Evolutionary conservation across 2,888 invertebrate species (phyloP).

Genomic region (Tricholauxania praeusta): DNA sequence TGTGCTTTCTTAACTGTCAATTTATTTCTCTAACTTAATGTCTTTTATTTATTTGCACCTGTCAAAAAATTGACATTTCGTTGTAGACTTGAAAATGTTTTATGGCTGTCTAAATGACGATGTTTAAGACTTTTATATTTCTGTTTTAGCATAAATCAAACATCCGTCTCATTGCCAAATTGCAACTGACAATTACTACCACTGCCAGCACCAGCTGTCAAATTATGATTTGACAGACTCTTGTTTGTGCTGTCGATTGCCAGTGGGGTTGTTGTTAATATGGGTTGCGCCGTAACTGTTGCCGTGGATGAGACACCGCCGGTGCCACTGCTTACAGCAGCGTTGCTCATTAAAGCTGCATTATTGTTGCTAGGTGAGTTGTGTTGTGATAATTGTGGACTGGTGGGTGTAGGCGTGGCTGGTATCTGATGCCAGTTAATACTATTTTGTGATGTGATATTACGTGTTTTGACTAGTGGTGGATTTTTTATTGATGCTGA

Average conservation of each 20-base stretch:
- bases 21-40: constrained; percentile 12
- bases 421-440: constrained; percentile 66
- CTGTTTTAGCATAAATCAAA: constrained; percentile 54
- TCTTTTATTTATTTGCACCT: constrained; percentile 25
- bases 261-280: constrained; percentile 19
- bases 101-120: constrained; percentile 11
- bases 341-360: constrained; percentile 19
- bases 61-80: constrained; percentile 26
- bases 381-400: constrained; percentile 52
- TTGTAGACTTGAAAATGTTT: constrained; percentile 6
- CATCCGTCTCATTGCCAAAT: constrained; percentile 63
- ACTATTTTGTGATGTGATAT: constrained; percentile 73
- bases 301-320: constrained; percentile 41
- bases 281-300: constrained; percentile 49
- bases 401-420: constrained; percentile 60
- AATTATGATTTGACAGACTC: constrained; percentile 43
- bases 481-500: constrained; percentile 83
- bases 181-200: constrained; percentile 49
- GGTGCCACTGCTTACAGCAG: background rate
- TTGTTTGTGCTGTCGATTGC: constrained; percentile 27
- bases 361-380: constrained; percentile 44
- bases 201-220: constrained; percentile 39
- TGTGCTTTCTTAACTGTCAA: background rate
- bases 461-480: constrained; percentile 83
- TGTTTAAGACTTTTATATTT: constrained; percentile 38